Evolutionary conservation across 2,888 invertebrate genomes (phyloP).

Genomic region (Ethmia dodecea): DNA sequence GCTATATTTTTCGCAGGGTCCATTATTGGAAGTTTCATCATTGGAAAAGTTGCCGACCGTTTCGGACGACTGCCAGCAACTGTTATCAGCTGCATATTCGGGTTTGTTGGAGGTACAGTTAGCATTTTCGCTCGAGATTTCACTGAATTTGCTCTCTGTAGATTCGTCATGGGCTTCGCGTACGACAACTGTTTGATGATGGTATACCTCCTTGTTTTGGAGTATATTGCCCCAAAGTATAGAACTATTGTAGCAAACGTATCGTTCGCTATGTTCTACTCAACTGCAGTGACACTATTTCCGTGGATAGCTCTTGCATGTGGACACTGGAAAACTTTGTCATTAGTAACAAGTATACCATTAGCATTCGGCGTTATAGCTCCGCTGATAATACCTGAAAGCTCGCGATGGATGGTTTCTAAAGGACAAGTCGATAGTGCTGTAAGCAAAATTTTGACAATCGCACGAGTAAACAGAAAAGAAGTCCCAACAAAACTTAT

Average conservation of each 20-base stretch:
- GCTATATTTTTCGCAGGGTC: constrained; percentile 48
- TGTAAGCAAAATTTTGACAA: constrained; percentile 35
- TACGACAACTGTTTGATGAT: constrained; percentile 52
- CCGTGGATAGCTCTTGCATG: constrained; percentile 48
- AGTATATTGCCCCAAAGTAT: constrained; percentile 50
- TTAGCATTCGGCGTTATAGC: constrained; percentile 35
- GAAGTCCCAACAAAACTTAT: constrained; percentile 38
- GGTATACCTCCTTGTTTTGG: constrained; percentile 44
- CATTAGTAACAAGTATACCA: constrained; percentile 46
- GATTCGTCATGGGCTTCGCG: constrained; percentile 49
- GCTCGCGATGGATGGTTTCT: constrained; percentile 48
- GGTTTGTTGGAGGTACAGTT: constrained; percentile 37
- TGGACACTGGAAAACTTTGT: constrained; percentile 46
- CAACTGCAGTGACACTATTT: constrained; percentile 32
- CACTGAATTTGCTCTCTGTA: constrained; percentile 35
- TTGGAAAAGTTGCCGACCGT: constrained; percentile 49
- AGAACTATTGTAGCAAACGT: constrained; percentile 43
- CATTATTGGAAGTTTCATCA: constrained; percentile 39
- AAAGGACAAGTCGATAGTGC: constrained; percentile 46
- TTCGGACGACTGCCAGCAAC: constrained; percentile 46
- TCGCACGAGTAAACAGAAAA: constrained; percentile 44
- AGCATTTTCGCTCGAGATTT: constrained; percentile 41
- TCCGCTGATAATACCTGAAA: constrained; percentile 45
- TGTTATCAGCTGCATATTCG: constrained; percentile 36
- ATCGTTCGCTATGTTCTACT: constrained; percentile 46